phyloP scores from a whole-genome alignment of 2,797 vertebrate species.

The Serranus cabrilla region DNA sequence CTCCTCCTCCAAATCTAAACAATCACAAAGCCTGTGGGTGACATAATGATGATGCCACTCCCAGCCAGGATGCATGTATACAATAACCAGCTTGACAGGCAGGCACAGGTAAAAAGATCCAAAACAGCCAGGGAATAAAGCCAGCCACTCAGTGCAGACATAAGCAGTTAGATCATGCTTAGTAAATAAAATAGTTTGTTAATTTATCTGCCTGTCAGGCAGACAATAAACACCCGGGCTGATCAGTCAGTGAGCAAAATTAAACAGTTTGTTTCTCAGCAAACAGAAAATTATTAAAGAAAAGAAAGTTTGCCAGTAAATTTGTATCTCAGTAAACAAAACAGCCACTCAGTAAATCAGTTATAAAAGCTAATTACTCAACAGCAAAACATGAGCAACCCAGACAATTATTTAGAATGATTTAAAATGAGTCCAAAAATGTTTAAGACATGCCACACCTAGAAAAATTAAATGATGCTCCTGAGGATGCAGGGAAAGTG shows the following conservation, averaged over 20 bases:
- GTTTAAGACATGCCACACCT: not conserved
- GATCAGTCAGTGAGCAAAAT: constrained; percentile 34
- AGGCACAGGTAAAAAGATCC: not conserved
- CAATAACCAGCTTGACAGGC: not conserved
- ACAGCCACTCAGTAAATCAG: not conserved
- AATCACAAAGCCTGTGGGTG: constrained; percentile 67
- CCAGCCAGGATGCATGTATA: constrained; percentile 46
- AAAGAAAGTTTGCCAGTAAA: not conserved
- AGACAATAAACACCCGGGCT: constrained; percentile 15
- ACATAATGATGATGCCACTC: constrained; percentile 70
- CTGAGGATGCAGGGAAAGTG: not conserved
- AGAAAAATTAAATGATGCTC: constrained; percentile 8
- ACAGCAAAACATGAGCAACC: not conserved
- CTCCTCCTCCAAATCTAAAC: constrained; percentile 9
- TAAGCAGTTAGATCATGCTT: not conserved
- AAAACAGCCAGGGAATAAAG: not conserved
- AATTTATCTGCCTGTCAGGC: constrained; percentile 15
- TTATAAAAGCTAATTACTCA: not conserved
- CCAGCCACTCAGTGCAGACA: not conserved
- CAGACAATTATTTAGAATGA: too few relatives aligned
- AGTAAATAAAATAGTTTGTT: constrained; percentile 4
- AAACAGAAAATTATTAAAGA: not conserved
- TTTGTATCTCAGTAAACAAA: not conserved
- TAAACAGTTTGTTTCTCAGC: not conserved
- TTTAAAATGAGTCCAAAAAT: not conserved